A percentile compares a stretch with the other conserved stretches of the same genome.
phyloP scores from a whole-genome alignment of 2,888 invertebrate species.

The Mythimna vitellina region DNA sequence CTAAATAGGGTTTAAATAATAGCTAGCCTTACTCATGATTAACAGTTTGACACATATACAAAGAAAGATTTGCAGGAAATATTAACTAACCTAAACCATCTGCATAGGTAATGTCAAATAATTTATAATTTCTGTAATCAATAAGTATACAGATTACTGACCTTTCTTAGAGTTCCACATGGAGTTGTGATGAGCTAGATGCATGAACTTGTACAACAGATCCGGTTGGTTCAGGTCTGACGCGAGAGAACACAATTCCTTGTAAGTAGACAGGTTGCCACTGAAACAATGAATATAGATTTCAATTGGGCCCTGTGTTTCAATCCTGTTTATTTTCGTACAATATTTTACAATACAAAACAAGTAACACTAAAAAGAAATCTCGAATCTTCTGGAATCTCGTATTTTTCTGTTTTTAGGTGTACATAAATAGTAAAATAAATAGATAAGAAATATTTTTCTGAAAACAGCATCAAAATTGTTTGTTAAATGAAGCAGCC shows the following conservation, averaged over 20 bases:
- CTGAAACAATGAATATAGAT: slow-evolving; percentile 83
- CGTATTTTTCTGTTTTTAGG: no score
- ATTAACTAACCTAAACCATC: not conserved
- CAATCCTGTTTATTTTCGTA: no score
- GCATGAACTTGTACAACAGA: slow-evolving; percentile 98
- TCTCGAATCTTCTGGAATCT: no score
- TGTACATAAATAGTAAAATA: no score
- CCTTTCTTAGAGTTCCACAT: slow-evolving; percentile 98
- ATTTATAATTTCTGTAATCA: not conserved
- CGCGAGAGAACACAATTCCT: slow-evolving; percentile 97
- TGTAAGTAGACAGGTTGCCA: slow-evolving; percentile 97
- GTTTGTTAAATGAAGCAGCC: no score
- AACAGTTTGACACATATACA: no score
- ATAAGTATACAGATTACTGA: slow-evolving; percentile 13
- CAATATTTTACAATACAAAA: no score
- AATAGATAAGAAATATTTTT: no score
- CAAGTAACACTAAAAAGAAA: no score
- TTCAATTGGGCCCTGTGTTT: not conserved
- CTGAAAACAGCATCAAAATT: no score
- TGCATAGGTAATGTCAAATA: not conserved
- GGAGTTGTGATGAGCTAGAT: slow-evolving; percentile 98
- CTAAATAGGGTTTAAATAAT: no score
- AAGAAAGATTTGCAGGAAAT: not conserved
- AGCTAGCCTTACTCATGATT: no score
- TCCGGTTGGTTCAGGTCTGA: slow-evolving; percentile 98